Evolutionary conservation across 2,888 invertebrate species (phyloP).

Genomic region (Ophion ellenae): DNA sequence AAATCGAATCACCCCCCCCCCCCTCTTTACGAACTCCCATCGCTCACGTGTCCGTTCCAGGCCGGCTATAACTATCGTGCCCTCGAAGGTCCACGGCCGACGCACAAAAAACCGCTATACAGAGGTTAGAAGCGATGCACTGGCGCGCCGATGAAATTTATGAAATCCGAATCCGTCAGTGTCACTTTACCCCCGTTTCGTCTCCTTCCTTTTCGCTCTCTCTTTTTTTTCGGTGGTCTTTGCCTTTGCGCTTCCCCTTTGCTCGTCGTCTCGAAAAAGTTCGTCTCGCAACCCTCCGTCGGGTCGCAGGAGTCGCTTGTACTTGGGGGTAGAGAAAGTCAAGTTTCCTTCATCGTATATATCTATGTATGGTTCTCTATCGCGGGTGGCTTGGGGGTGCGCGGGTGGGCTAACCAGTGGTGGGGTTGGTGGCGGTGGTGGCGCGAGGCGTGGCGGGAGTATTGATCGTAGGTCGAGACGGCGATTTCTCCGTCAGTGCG

Average conservation of each 20-base stretch:
- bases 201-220: not conserved
- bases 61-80: too few species aligned
- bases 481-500: constrained; percentile 61
- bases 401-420: not conserved
- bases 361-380: not conserved
- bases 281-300: constrained; percentile 27
- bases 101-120: too few species aligned
- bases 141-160: not conserved
- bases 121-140: too few species aligned
- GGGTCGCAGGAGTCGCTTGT: constrained; percentile 27
- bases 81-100: too few species aligned
- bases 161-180: not conserved
- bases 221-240: not conserved
- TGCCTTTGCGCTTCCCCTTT: not conserved
- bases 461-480: constrained; percentile 66
- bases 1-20: too few species aligned
- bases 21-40: too few species aligned
- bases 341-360: constrained; percentile 39
- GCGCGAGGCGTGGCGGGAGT: constrained; percentile 67
- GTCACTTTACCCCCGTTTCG: too few species aligned
- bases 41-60: too few species aligned
- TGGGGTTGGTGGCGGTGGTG: constrained; percentile 51
- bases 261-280: constrained; percentile 27
- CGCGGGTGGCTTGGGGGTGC: constrained; percentile 3
- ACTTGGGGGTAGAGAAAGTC: constrained; percentile 10